A percentile compares a stretch with the other conserved stretches of the same genome.
Evolutionary conservation across 2,797 vertebrate species (phyloP).

Genomic region (Oreortyx pictus): DNA sequence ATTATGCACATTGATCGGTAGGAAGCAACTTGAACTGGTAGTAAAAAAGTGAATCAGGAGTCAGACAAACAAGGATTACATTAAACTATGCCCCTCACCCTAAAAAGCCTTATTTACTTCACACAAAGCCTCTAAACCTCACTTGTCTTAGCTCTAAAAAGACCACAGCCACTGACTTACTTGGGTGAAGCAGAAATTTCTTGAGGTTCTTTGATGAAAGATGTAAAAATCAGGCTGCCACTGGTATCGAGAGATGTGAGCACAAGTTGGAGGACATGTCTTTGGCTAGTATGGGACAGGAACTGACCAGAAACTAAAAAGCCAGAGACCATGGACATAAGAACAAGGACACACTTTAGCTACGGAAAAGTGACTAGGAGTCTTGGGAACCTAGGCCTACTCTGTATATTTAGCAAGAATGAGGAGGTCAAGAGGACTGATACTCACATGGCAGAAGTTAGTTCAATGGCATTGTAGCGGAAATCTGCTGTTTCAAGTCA

Average conservation of each 20-base stretch:
- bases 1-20: constrained; percentile 41
- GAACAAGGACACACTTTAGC: background rate
- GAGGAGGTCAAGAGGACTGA: background rate
- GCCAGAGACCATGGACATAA: background rate
- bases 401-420: background rate
- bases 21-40: background rate
- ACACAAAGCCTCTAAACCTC: background rate
- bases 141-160: background rate
- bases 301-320: background rate
- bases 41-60: background rate
- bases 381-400: background rate
- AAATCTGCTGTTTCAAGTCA: too few relatives aligned
- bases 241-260: background rate
- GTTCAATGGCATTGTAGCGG: background rate
- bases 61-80: background rate
- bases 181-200: background rate
- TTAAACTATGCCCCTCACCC: background rate
- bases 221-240: background rate
- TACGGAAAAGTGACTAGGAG: background rate
- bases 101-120: constrained; percentile 4
- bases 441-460: background rate
- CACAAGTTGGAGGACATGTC: background rate
- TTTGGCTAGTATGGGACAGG: background rate
- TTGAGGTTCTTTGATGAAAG: background rate
- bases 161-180: background rate